Evolutionary conservation across 2,888 invertebrate species (phyloP).

Genomic region (Adineta ricciae): DNA sequence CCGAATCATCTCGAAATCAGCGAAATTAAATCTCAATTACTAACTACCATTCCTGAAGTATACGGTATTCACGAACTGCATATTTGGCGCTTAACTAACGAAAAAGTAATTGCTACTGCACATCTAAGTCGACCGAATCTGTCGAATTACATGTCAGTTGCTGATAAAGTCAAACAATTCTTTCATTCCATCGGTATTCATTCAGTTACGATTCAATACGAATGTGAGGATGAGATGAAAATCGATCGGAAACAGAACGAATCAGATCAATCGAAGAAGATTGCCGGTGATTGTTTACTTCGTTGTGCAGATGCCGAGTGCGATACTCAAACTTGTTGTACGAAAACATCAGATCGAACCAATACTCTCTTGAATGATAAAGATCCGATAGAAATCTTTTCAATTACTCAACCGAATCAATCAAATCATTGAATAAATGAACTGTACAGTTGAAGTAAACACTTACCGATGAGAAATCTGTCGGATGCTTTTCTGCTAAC

Average conservation of each 20-base stretch:
- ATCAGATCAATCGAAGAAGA: neutral
- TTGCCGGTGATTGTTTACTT: neutral
- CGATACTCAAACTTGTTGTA: conserved; percentile 5
- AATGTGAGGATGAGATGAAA: conserved; percentile 63
- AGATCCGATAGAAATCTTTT: neutral
- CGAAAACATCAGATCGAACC: neutral
- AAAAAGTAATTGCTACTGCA: conserved; percentile 88
- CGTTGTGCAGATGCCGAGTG: neutral
- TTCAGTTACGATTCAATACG: conserved; percentile 94
- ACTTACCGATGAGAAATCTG: conserved; percentile 54
- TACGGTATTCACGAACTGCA: conserved; percentile 88
- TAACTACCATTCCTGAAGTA: conserved; percentile 22
- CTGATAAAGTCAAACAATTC: conserved; percentile 86
- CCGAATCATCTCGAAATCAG: conserved; percentile 88
- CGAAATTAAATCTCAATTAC: conserved; percentile 69
- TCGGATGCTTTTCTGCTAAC: conserved; percentile 61
- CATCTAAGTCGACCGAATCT: conserved; percentile 87
- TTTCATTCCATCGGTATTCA: conserved; percentile 97
- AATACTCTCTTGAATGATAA: neutral
- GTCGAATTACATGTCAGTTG: conserved; percentile 83
- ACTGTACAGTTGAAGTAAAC: too few relatives aligned
- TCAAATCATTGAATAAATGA: too few relatives aligned
- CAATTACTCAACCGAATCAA: neutral
- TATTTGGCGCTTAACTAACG: conserved; percentile 92
- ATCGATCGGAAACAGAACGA: neutral